A percentile compares a stretch with the other conserved stretches of the same genome.
Conservation (phyloP, 1,140 invertebrate species). For the Arctopsyche grandis region DNA sequence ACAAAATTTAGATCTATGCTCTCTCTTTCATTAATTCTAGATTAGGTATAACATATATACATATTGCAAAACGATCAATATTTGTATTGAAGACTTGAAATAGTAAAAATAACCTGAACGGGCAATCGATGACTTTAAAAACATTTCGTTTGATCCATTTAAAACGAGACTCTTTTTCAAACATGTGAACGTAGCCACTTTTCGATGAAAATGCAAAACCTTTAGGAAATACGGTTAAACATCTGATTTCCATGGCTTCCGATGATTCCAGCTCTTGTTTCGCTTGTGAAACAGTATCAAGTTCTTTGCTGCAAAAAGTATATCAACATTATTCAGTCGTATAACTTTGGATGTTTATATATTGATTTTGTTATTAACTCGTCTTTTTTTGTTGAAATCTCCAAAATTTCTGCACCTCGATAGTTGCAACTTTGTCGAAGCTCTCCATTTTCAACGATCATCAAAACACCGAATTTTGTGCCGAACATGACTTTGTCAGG, state of each 20-base stretch:
- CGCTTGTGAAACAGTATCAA: constrained; percentile 30
- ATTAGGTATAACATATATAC: no score
- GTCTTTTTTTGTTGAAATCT: constrained; percentile 68
- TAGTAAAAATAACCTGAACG: constrained; percentile 60
- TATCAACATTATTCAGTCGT: not conserved
- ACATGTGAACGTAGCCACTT: constrained; percentile 71
- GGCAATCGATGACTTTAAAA: constrained; percentile 67
- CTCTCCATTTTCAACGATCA: constrained; percentile 84
- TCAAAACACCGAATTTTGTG: constrained; percentile 75
- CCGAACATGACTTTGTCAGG: constrained; percentile 81
- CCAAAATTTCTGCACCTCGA: constrained; percentile 64
- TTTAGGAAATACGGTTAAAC: constrained; percentile 63
- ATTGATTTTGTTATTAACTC: constrained; percentile 53
- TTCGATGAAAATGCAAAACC: constrained; percentile 72
- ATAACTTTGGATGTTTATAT: not conserved
- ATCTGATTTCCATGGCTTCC: constrained; percentile 60
- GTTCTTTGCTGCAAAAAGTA: constrained; percentile 34
- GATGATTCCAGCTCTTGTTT: constrained; percentile 42
- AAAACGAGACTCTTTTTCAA: constrained; percentile 71
- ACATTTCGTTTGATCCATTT: constrained; percentile 71
- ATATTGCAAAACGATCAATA: no score
- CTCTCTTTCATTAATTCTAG: constrained; percentile 45
- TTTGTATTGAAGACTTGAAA: no score
- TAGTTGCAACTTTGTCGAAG: constrained; percentile 71
- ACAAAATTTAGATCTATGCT: constrained; percentile 63